Percentiles rank a stretch among this genome's conserved stretches.
Evolutionary conservation across 2,113 vertebrate species (phyloP).

Genomic region (Phoxinus phoxinus): DNA sequence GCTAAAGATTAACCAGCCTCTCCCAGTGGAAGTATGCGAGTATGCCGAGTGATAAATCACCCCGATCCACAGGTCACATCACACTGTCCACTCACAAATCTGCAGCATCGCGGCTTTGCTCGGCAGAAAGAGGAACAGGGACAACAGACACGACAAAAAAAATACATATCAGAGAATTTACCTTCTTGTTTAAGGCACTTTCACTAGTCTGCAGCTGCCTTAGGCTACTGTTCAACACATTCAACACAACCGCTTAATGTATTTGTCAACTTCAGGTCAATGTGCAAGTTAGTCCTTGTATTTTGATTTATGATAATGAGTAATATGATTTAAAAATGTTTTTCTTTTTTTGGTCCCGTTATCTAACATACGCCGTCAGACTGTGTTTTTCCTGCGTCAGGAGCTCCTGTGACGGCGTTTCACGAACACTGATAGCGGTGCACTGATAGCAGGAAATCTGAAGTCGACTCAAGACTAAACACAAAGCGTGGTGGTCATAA

Average conservation of each 20-base stretch:
- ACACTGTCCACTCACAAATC: not conserved
- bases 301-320: not conserved
- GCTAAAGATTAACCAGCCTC: conserved; percentile 49
- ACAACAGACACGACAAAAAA: not conserved
- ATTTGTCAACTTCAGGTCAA: not conserved
- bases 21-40: conserved; percentile 12
- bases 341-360: not conserved
- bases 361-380: not conserved
- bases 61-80: not conserved
- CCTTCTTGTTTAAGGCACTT: conserved; percentile 6
- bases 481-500: not conserved
- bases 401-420: not conserved
- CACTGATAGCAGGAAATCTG: not conserved
- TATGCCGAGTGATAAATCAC: not conserved
- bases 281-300: not conserved
- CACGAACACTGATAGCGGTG: not conserved
- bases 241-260: not conserved
- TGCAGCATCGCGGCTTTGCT: not conserved
- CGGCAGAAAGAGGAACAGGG: not conserved
- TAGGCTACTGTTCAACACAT: not conserved
- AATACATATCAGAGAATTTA: not conserved
- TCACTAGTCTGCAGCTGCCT: not conserved
- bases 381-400: conserved; percentile 16
- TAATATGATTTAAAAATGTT: not conserved
- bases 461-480: conserved; percentile 14